Base-by-base conservation (phyloP, 2,113 vertebrate genomes). In the Nymphicus hollandicus region DNA sequence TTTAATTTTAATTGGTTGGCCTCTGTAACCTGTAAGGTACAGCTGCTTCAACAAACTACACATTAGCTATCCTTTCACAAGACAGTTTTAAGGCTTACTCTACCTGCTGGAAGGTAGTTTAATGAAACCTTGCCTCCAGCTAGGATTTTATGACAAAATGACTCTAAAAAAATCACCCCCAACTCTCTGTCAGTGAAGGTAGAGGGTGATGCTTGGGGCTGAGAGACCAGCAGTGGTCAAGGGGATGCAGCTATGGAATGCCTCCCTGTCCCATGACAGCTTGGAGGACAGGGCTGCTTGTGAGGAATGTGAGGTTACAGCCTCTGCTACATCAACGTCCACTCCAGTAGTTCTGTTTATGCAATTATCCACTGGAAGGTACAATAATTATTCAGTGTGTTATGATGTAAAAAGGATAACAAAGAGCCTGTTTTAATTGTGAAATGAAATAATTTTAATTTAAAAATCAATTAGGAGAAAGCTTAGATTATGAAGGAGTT, bases 261-360 rank as follows among this genome's bases (percentile, higher is more conserved):
- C 41, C 22, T 72, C 39, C 39, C 17, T 68, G 35, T 64, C 35
- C 79, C 29, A 7, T 24, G 71, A 29, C 33, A 39, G 55, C 18
- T 58, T 23, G 11, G n/a, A 81, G n/a, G 68, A 63, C 20, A 47
- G 65, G 28, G 44, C 33, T 86, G 27, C 49, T 47, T 16, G 15
- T 43, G 73, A 46, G n/a, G 55, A 70, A 27, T 29, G 61, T 52
- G 61, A 27, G 17, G 33, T 69, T 81, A 49, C 47, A 63, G 66
- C 72, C 72, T 39, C 28, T 0, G 1, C 52, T 87, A 28, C 41
- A 28, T 87, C 60, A 69, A 1, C 0, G 2, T 56, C 65, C 9
- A 11, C 78, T 79, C 72, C 58, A 47, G n/a, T 35, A 56, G 24
- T 63, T 78, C 53, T 71, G 46, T 50, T 86, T 52, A 22, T 72